Evolutionary conservation across 2,113 vertebrate species (phyloP).

Genomic region (Meles meles): DNA sequence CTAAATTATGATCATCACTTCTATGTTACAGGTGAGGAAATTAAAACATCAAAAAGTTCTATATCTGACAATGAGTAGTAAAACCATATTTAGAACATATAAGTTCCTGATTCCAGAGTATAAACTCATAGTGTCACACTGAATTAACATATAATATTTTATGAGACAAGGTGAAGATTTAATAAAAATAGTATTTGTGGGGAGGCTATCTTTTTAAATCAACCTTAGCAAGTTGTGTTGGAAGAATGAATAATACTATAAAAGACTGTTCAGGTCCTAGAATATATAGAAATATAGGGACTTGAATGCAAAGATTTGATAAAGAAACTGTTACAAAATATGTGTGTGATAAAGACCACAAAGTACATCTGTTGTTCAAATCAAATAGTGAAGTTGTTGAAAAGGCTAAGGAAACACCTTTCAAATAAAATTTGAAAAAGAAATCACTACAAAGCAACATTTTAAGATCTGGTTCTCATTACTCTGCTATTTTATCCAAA

Average conservation of each 20-base stretch:
- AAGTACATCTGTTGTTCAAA: not conserved
- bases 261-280: constrained; percentile 14
- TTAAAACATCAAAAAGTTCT: not conserved
- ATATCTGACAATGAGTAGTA: not conserved
- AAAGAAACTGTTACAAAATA: constrained; percentile 32
- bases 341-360: not conserved
- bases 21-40: not conserved
- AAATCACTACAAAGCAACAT: not conserved
- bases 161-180: not conserved
- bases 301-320: constrained; percentile 15
- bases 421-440: not conserved
- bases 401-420: not conserved
- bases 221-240: not conserved
- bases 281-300: not conserved
- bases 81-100: not conserved
- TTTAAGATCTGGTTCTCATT: not conserved
- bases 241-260: not conserved
- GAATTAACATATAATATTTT: not conserved
- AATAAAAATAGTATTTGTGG: not conserved
- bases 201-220: not conserved
- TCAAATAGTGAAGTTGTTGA: not conserved
- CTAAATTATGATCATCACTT: not conserved
- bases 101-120: not conserved
- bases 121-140: not conserved
- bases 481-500: not conserved